Evolutionary conservation across 2,888 invertebrate species (phyloP), one percentile per base, ranked within the genome.

Genomic region (Leptopilina syphax): DNA sequence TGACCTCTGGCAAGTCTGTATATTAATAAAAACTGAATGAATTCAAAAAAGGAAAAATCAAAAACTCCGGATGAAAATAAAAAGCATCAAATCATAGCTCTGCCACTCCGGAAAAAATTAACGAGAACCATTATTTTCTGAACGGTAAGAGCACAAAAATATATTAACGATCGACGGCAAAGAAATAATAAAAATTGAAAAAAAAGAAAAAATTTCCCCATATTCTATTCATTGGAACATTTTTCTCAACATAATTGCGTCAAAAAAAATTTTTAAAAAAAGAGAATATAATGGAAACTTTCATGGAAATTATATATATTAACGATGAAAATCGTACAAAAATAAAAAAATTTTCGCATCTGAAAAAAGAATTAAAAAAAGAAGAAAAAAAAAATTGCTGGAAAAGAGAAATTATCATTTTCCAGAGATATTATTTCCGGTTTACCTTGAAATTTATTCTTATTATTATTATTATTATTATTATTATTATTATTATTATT

Each of bases 51-150:
- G 44, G 7, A 9, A 24, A 18, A 63, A 63, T 24, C 63, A 70
- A 70, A 34, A 34, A 34, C 34, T 34, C 27, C 12, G 27, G 13
- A 57, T 57, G 27, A 57, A 73, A 27, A 70, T 70, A 63, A 57
- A 73, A 57, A 73, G 73, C 73, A n/a, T n/a, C n/a, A 34, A 73
- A 73, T 73, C 57, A 41, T 13, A 34, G n/a, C n/a, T 57, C 57
- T 57, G 54, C 50, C 34, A 54, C 34, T 57, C 57, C 34, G 73
- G 57, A 73, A 73, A 54, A 73, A 73, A 73, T 73, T 73, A 73
- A 73, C 73, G 73, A 73, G 57, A 73, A 73, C 73, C 57, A 73
- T 73, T 73, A 73, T 73, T 73, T 73, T 54, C 57, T 73, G 34
- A 57, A 73, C 57, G 73, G 27, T 73, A 73, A 57, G 41, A 57